Evolutionary conservation across 1,140 invertebrate species (phyloP), one percentile per base, ranked within the genome.

Genomic region (Anadara kagoshimensis): DNA sequence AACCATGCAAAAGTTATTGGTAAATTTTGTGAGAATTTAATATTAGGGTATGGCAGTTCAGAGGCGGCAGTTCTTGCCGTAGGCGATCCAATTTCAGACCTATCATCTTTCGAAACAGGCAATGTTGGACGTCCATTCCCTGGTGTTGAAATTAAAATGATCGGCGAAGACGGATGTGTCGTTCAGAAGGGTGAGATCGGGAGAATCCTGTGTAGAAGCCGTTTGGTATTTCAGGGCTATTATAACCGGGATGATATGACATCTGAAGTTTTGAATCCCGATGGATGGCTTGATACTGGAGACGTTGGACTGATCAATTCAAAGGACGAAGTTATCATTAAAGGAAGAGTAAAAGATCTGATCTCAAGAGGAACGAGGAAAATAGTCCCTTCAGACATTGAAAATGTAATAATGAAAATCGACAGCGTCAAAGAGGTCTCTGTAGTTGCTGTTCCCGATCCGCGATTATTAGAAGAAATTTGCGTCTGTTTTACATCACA

Each of bases 221-320:
- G 51, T 20, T 20, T 26, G 18, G 16, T 44, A 11, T 67, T 57
- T 18, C 20, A 67, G 8, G 64, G 51, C 1, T 67, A 67, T 41
- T 67, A 43, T 29, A 67, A 20, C 26, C 36, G 56, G 16, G n/a
- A 36, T 1, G 64, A 67, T 18, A 14, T 57, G n/a, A 71, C 43
- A 10, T 8, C n/a, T 24, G 20, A 43, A 16, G n/a, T 63, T 63
- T n/a, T 20, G 7, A 26, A 63, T 24, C 24, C 24, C 8, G 61
- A 26, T 14, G 47, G 49, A 45, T 71, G 69, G 69, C 63, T 71
- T n/a, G 45, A 41, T 5, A 63, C 59, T 20, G 69, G 69, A 10
- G 69, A 71, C 41, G 63, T 45, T 8, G 69, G 59, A 10, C 0
- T 49, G 4, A 57, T 71, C 18, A 56, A 14, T 10, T 16, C 20